Conservation (phyloP, 2,797 vertebrate genomes). For the Pantherophis vulpinus region DNA sequence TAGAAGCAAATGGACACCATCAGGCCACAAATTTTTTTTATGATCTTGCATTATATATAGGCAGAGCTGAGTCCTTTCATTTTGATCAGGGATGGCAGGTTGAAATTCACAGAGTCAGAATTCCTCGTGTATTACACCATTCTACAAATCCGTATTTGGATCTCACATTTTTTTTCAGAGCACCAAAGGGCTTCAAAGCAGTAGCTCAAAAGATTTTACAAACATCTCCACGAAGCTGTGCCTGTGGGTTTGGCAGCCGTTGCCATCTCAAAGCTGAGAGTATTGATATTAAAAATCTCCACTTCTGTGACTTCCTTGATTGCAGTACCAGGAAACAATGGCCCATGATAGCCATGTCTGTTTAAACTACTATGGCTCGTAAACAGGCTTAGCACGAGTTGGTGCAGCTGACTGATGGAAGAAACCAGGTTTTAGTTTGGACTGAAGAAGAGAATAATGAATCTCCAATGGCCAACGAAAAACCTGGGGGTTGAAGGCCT, state of each 20-base stretch:
- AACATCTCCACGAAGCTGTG: neutral
- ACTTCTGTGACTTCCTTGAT: neutral
- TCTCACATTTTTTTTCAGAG: neutral
- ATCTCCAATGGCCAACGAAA: neutral
- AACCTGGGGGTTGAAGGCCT: neutral
- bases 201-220: neutral
- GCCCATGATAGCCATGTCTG: neutral
- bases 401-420: neutral
- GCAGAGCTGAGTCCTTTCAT: neutral
- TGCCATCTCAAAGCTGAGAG: neutral
- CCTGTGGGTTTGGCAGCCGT: neutral
- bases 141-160: neutral
- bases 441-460: neutral
- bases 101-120: neutral
- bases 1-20: neutral
- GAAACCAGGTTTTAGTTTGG: neutral
- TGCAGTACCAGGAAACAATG: too few species aligned
- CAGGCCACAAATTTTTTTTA: too few species aligned
- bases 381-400: neutral
- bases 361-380: neutral
- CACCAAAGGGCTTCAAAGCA: neutral
- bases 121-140: neutral
- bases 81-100: too few species aligned
- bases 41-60: neutral
- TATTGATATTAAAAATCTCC: neutral